Base-by-base conservation (phyloP, 2,113 vertebrate species). In the Laticauda colubrina region DNA sequence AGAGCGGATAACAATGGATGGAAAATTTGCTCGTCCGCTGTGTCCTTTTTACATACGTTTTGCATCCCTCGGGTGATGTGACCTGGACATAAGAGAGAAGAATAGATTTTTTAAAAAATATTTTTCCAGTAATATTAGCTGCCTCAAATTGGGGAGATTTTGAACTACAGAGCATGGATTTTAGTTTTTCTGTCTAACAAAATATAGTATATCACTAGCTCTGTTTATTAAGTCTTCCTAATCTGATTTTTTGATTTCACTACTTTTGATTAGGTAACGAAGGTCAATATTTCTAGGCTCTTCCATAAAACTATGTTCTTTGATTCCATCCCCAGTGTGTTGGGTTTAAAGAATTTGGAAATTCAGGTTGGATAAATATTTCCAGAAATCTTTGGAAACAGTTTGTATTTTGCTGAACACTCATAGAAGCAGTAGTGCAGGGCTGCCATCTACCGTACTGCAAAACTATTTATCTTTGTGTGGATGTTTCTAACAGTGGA, bases 381-480 rank as follows among this genome's bases (percentile, higher is more conserved):
- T 57, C 29, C 45, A 69, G n/a, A 54, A 39, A 45, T 6, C 94
- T 95, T 93, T 69, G 18, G 11, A 12, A 23, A 87, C 2, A 0
- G 6, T 0, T 43, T 2, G 0, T 3, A 1, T 1, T 2, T 0
- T 0, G 39, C 34, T 1, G 57, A 56, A 56, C n/a, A 11, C 81
- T 0, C 29, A 29, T 12, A 14, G 87, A 0, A 88, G 0, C 10
- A 0, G 45, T 26, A 39, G 39, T 1, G 11, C 85, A 93, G 0
- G 90, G 95, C 93, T 95, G 97, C 97, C 97, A 96, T 95, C 96
- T 97, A 54, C 96, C 90, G 97, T 39, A n/a, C 57, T 48, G 48
- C 85, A 86, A 0, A n/a, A 87, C 1, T 87, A 1, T 0, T 0
- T 87, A 26, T 14, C n/a, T 75, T 75, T 75, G 8, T n/a, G 23